A percentile compares a stretch with the other conserved stretches of the same genome.
phyloP scores from a whole-genome alignment of 1,140 invertebrate species.

The Dryas iulia region DNA sequence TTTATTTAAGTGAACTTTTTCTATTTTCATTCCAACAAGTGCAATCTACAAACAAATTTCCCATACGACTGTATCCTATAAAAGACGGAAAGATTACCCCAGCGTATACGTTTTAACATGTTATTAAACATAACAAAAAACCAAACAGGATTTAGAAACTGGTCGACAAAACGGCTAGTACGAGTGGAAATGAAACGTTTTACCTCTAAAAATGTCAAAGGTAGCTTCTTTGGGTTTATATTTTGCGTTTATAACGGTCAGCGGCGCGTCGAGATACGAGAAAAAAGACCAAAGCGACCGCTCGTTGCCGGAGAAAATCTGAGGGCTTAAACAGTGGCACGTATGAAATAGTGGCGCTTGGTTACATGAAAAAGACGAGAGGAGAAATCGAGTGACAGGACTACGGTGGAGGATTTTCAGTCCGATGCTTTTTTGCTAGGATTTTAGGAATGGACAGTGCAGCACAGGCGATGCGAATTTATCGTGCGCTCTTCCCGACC shows the following conservation, averaged over 20 bases:
- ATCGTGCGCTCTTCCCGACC: slow-evolving; percentile 49
- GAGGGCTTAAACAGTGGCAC: slow-evolving; percentile 77
- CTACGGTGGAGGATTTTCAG: slow-evolving; percentile 70
- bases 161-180: slow-evolving; percentile 49
- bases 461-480: slow-evolving; percentile 58
- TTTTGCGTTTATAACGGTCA: slow-evolving; percentile 79
- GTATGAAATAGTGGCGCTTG: slow-evolving; percentile 76
- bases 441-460: slow-evolving; percentile 61
- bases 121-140: slow-evolving; percentile 27
- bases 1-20: too few species aligned
- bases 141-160: slow-evolving; percentile 35
- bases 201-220: slow-evolving; percentile 77
- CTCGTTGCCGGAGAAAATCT: slow-evolving; percentile 75
- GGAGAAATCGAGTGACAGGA: slow-evolving; percentile 77
- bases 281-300: slow-evolving; percentile 64
- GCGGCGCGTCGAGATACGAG: slow-evolving; percentile 64
- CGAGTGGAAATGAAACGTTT: slow-evolving; percentile 70
- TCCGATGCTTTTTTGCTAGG: slow-evolving; percentile 70
- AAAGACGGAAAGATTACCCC: not conserved
- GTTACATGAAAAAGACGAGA: slow-evolving; percentile 79
- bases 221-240: slow-evolving; percentile 76
- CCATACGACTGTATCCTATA: not conserved
- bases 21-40: too few species aligned
- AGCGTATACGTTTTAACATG: not conserved
- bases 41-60: not conserved